phyloP scores from a whole-genome alignment of 2,797 vertebrate genomes.

The Acestrorhynchus altus region DNA sequence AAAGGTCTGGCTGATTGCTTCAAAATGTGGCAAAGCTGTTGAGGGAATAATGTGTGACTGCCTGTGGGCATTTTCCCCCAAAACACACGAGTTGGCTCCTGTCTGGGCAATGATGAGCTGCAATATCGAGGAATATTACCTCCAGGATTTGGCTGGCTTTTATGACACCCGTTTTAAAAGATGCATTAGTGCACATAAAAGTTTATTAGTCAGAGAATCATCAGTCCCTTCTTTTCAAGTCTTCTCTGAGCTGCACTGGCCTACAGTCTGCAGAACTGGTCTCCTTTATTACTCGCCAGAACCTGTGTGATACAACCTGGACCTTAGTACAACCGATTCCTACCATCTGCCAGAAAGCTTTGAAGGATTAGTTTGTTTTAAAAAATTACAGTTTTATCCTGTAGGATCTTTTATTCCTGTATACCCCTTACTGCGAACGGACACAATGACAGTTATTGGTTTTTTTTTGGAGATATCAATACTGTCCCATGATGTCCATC shows the following conservation, averaged over 20 bases:
- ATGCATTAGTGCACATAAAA: conserved; percentile 75
- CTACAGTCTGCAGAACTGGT: background rate
- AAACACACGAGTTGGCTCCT: conserved; percentile 49
- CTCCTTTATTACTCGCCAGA: background rate
- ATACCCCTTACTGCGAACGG: no score
- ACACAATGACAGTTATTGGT: no score
- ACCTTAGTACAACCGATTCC: conserved; percentile 48
- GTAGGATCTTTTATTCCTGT: no score
- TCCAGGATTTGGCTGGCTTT: conserved; percentile 63
- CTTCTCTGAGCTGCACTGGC: conserved; percentile 52
- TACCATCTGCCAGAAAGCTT: conserved; percentile 17
- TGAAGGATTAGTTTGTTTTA: background rate
- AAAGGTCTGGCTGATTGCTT: conserved; percentile 16
- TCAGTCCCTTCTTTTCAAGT: conserved; percentile 53
- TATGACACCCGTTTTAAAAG: conserved; percentile 69
- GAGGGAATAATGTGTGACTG: conserved; percentile 20
- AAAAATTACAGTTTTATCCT: no score
- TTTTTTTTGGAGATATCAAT: no score
- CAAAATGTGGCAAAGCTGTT: conserved; percentile 20
- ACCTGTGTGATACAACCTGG: background rate
- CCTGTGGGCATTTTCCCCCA: conserved; percentile 8
- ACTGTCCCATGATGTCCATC: no score
- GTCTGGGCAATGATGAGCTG: conserved; percentile 57
- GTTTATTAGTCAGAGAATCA: conserved; percentile 67
- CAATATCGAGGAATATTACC: conserved; percentile 61